These are phyloP conservation scores for Euwallacea fornicatus DNA, from an alignment of 1,140 invertebrate species.

Conservation along the genomic window DNA sequence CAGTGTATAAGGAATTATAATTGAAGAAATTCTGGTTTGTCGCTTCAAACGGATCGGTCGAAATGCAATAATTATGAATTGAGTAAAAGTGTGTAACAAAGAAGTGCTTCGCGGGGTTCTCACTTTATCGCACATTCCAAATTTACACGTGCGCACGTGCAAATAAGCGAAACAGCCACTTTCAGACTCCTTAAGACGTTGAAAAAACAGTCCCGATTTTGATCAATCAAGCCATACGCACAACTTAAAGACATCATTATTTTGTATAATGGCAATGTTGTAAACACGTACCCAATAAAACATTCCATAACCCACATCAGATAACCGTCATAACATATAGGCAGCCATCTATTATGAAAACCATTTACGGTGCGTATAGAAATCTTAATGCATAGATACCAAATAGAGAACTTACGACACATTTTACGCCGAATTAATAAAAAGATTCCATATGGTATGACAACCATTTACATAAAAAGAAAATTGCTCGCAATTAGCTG, in stretches of 20 bases:
- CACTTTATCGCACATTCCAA: too few relatives aligned
- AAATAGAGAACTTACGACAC: conserved; percentile 28
- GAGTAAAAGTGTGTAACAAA: too few relatives aligned
- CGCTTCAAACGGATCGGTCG: too few relatives aligned
- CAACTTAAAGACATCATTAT: conserved; percentile 3
- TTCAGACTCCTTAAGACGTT: too few relatives aligned
- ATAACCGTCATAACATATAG: conserved; percentile 7
- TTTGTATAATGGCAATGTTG: conserved; percentile 4
- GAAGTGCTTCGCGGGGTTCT: too few relatives aligned
- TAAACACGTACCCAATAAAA: conserved; percentile 16
- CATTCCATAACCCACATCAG: conserved; percentile 18
- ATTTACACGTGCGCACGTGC: too few relatives aligned
- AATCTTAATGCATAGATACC: conserved; percentile 31
- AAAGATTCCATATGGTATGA: conserved; percentile 25
- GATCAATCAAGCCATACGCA: neutral
- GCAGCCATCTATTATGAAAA: conserved; percentile 21
- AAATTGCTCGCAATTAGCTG: conserved; percentile 23
- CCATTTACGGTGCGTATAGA: conserved; percentile 23
- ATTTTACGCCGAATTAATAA: conserved; percentile 32
- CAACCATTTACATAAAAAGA: conserved; percentile 32
- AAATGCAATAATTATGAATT: too few relatives aligned
- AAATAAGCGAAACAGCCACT: too few relatives aligned
- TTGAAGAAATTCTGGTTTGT: too few relatives aligned
- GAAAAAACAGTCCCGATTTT: neutral
- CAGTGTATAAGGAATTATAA: too few relatives aligned